Percentiles rank a stretch among this genome's conserved stretches.
These are phyloP conservation scores for Thysanoteuthis rhombus DNA, from an alignment of 2,888 invertebrate genomes.

Conservation along the genomic window DNA sequence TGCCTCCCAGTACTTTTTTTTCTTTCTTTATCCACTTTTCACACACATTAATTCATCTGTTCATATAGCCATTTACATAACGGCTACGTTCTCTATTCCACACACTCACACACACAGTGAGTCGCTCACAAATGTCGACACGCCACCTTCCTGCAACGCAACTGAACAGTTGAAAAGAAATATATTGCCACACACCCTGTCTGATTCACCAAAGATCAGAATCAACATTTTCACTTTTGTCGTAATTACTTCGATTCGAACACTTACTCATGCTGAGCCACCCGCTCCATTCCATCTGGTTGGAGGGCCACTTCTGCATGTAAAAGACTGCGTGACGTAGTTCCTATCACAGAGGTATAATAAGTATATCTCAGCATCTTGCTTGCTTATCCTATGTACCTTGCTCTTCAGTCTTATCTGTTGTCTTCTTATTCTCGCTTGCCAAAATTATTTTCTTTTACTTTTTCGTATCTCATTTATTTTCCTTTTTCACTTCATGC, in stretches of 20 bases:
- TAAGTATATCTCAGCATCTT: no score
- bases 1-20: neutral
- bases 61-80: neutral
- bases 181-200: neutral
- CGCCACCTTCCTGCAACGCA: neutral
- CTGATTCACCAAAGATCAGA: neutral
- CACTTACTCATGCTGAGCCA: neutral
- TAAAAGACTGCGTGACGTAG: no score
- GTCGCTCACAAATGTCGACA: neutral
- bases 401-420: no score
- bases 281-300: neutral
- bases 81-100: no score
- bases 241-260: neutral
- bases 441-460: no score
- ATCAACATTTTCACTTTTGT: neutral
- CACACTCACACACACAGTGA: neutral
- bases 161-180: neutral
- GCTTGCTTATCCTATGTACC: no score
- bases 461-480: no score
- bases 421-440: no score
- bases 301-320: no score
- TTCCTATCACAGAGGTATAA: no score
- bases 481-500: no score
- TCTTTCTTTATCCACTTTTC: neutral
- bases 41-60: neutral